Conservation (phyloP, 2,888 invertebrate genomes). For the Oscheius sp. region DNA sequence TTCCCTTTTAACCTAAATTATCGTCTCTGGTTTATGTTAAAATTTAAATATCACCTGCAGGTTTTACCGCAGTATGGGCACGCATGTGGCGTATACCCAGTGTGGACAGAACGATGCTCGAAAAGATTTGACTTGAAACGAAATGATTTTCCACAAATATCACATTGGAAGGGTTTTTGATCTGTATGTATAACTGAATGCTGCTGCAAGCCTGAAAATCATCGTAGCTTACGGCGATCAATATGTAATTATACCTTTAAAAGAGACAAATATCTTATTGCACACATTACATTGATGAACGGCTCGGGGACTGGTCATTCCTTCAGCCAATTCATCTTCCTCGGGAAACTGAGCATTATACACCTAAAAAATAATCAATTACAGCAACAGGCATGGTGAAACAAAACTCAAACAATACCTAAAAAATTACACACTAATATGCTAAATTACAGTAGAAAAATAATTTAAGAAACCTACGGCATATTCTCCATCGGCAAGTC, state of each 20-base stretch:
- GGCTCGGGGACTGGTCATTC: constrained; percentile 54
- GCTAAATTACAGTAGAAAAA: no score
- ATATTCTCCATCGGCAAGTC: constrained; percentile 27
- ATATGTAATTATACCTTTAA: constrained; percentile 63
- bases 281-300: constrained; percentile 73
- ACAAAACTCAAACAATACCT: not conserved
- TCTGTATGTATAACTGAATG: constrained; percentile 74
- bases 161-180: constrained; percentile 72
- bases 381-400: not conserved
- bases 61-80: constrained; percentile 73
- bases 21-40: not conserved
- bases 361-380: not conserved
- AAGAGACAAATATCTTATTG: constrained; percentile 73
- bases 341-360: constrained; percentile 41
- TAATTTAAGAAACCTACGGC: constrained; percentile 20
- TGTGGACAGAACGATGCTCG: constrained; percentile 73
- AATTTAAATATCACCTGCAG: constrained; percentile 57
- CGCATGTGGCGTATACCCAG: constrained; percentile 70
- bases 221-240: no score
- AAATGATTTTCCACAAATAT: constrained; percentile 71
- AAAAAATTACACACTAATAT: not conserved
- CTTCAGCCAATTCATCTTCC: constrained; percentile 54
- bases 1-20: constrained; percentile 66
- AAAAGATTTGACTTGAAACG: constrained; percentile 73
- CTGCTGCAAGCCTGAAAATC: constrained; percentile 70